Percentiles rank a stretch among this genome's conserved stretches.
phyloP scores from a whole-genome alignment of 2,888 invertebrate species.

The Pimpla rufipes region DNA sequence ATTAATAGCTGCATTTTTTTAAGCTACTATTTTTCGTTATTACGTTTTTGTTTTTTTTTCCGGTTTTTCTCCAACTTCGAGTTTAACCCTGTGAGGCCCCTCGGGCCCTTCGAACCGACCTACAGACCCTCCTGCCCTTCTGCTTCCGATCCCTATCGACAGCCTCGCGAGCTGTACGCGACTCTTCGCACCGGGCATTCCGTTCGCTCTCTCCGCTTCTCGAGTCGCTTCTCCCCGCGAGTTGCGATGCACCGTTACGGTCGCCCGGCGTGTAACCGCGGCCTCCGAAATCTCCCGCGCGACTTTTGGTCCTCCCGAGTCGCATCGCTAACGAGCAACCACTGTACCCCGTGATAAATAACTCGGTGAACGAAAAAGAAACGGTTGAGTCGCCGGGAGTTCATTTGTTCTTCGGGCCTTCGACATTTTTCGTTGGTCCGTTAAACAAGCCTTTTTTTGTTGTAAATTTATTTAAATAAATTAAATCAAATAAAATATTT shows the following conservation, averaged over 20 bases:
- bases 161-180: conserved; percentile 69
- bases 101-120: conserved; percentile 46
- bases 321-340: conserved; percentile 61
- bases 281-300: conserved; percentile 48
- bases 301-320: conserved; percentile 52
- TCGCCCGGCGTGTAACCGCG: conserved; percentile 50
- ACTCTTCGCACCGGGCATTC: conserved; percentile 69
- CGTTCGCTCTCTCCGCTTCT: conserved; percentile 61
- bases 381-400: too few species aligned
- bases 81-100: conserved; percentile 13
- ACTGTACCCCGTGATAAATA: neutral
- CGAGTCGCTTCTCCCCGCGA: conserved; percentile 38
- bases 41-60: conserved; percentile 1
- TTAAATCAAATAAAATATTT: too few species aligned
- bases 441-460: too few species aligned
- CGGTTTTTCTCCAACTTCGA: conserved; percentile 12
- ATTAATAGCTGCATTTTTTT: too few species aligned
- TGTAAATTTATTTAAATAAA: too few species aligned
- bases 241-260: conserved; percentile 62
- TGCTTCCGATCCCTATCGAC: conserved; percentile 77
- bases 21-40: neutral
- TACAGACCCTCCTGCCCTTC: conserved; percentile 16
- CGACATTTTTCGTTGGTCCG: too few species aligned
- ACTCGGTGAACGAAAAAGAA: too few species aligned
- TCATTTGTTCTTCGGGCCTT: too few species aligned